A percentile compares a stretch with the other conserved stretches of the same genome.
These are phyloP conservation scores for Cactoblastis cactorum DNA, from an alignment of 2,888 invertebrate genomes.

Conservation along the genomic window DNA sequence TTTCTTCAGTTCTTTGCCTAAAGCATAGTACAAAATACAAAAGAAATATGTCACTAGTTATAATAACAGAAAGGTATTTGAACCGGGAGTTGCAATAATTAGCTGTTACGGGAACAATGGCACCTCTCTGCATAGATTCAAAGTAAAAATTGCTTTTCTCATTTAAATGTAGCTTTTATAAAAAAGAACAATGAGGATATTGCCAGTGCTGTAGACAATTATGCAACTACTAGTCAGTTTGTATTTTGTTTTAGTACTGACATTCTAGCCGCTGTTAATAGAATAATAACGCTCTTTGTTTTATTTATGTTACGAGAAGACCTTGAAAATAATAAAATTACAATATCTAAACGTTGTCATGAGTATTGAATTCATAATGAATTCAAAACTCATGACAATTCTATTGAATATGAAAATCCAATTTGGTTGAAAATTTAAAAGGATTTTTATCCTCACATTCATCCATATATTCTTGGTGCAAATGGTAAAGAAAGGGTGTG, in stretches of 20 bases:
- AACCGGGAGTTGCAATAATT: slow-evolving; percentile 8
- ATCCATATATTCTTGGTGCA: no score
- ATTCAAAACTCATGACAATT: no score
- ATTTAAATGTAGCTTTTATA: slow-evolving; percentile 26
- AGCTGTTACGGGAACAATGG: slow-evolving; percentile 13
- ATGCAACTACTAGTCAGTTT: slow-evolving; percentile 17
- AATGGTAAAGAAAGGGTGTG: no score
- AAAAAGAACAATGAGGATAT: slow-evolving; percentile 26
- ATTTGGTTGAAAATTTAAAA: no score
- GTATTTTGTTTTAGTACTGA: slow-evolving; percentile 15
- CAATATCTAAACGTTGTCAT: neutral
- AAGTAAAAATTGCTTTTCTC: slow-evolving; percentile 21
- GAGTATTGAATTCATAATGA: no score
- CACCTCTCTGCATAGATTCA: slow-evolving; percentile 15
- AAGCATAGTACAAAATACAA: no score
- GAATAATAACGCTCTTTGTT: neutral
- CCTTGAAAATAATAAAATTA: neutral
- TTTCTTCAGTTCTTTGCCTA: no score
- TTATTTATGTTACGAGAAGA: neutral
- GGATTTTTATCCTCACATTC: no score
- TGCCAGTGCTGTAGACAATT: slow-evolving; percentile 24
- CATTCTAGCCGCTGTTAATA: slow-evolving; percentile 9
- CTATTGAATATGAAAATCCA: no score
- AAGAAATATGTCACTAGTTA: neutral
- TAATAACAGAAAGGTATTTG: neutral